Conservation (phyloP, 2,888 invertebrate genomes). For the Micropterix aruncella region DNA sequence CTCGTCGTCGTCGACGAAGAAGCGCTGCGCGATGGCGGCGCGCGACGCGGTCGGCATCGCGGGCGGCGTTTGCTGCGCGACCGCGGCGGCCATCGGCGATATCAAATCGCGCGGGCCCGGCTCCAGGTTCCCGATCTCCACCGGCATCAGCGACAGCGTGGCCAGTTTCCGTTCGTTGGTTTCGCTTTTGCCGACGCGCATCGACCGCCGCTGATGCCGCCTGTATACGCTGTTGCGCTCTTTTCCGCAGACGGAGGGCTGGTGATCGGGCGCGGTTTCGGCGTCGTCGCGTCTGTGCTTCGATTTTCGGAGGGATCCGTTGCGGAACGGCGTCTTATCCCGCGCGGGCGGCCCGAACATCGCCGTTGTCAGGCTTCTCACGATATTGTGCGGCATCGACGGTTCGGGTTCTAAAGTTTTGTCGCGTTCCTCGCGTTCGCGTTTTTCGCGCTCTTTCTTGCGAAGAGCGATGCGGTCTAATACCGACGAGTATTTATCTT, state of each 20-base stretch:
- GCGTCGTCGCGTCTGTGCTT: slow-evolving; percentile 21
- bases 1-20: slow-evolving; percentile 33
- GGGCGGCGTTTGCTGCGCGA: slow-evolving; percentile 23
- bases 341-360: slow-evolving; percentile 53
- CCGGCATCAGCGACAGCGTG: slow-evolving; percentile 36
- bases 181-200: slow-evolving; percentile 50
- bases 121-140: slow-evolving; percentile 35
- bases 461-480: slow-evolving; percentile 53
- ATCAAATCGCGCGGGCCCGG: slow-evolving; percentile 35
- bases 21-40: slow-evolving; percentile 29
- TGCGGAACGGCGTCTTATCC: slow-evolving; percentile 51
- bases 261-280: slow-evolving; percentile 18
- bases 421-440: slow-evolving; percentile 44
- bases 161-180: slow-evolving; percentile 33
- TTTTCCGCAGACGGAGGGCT: slow-evolving; percentile 18
- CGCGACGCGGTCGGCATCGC: slow-evolving; percentile 30
- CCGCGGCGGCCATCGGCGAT: slow-evolving; percentile 29
- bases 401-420: slow-evolving; percentile 54
- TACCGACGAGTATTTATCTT: slow-evolving; percentile 67
- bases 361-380: slow-evolving; percentile 61
- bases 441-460: slow-evolving; percentile 37
- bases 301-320: slow-evolving; percentile 27
- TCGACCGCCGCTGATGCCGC: slow-evolving; percentile 38
- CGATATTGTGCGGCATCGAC: slow-evolving; percentile 31
- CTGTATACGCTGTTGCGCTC: slow-evolving; percentile 36